Evolutionary conservation across 2,797 vertebrate species (phyloP).

Genomic region (Percopsis omiscomaycus): DNA sequence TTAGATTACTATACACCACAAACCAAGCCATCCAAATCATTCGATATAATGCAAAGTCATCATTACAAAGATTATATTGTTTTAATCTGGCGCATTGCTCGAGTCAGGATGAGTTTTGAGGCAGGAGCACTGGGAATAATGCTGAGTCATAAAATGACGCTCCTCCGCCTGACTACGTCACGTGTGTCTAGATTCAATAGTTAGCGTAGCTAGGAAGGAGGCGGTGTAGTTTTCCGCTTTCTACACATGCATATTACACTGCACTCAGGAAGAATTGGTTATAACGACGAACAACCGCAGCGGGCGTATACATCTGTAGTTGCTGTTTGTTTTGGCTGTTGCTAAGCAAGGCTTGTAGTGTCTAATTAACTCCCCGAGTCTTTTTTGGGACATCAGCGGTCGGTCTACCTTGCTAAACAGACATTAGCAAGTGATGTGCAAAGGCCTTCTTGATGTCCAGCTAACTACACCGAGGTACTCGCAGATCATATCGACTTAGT

Average conservation of each 20-base stretch:
- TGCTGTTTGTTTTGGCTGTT: not conserved
- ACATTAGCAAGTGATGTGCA: slow-evolving; percentile 68
- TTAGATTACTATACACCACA: too few relatives aligned
- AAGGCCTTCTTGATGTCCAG: slow-evolving; percentile 57
- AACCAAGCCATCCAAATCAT: too few relatives aligned
- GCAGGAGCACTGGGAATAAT: slow-evolving; percentile 29
- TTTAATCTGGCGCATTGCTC: too few relatives aligned
- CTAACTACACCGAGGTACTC: slow-evolving; percentile 37
- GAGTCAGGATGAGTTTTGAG: not conserved
- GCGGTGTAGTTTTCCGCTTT: slow-evolving; percentile 21
- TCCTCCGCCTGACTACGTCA: slow-evolving; percentile 55
- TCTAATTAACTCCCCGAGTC: not conserved
- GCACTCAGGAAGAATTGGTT: not conserved
- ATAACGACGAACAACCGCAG: not conserved
- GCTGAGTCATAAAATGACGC: slow-evolving; percentile 77
- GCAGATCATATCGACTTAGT: not conserved
- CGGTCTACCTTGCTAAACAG: slow-evolving; percentile 41
- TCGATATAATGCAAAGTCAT: too few relatives aligned
- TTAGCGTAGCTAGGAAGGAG: slow-evolving; percentile 21
- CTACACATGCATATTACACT: slow-evolving; percentile 7
- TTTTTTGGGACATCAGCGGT: slow-evolving; percentile 5
- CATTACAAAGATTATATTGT: too few relatives aligned
- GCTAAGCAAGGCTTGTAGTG: not conserved
- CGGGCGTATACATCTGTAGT: not conserved
- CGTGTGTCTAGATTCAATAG: slow-evolving; percentile 43